These are phyloP conservation scores for Sebastes paucispinis DNA, from an alignment of 2,797 vertebrate genomes.

Conservation along the genomic window DNA sequence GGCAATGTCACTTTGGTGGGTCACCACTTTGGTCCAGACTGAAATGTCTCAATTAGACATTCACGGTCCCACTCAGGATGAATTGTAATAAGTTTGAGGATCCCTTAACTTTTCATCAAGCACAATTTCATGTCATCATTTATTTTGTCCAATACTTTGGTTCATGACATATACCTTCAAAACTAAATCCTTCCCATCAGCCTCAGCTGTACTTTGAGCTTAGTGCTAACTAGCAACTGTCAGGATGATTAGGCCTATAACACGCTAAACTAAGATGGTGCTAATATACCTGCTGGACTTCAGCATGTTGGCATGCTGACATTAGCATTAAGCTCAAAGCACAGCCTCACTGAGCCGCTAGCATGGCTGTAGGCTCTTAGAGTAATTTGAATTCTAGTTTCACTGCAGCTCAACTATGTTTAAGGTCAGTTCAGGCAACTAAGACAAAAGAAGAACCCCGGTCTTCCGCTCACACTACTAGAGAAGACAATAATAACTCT, in stretches of 20 bases:
- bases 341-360: not conserved
- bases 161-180: not conserved
- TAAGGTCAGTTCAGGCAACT: not conserved
- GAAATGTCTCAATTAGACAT: not conserved
- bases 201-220: not conserved
- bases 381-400: not conserved
- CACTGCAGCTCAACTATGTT: not conserved
- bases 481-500: not conserved
- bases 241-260: not conserved
- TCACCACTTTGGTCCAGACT: not conserved
- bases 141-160: not conserved
- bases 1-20: not conserved
- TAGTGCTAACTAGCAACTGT: not conserved
- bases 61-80: not conserved
- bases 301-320: not conserved
- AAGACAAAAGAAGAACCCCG: not conserved
- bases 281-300: not conserved
- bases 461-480: not conserved
- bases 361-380: not conserved
- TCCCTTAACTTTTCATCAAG: not conserved
- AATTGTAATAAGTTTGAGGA: not conserved
- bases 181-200: not conserved
- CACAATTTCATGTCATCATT: not conserved
- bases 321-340: slow-evolving; percentile 1
- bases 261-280: not conserved